These are phyloP conservation scores for Spilosoma lubricipeda DNA, from an alignment of 2,888 invertebrate genomes.

Conservation along the genomic window DNA sequence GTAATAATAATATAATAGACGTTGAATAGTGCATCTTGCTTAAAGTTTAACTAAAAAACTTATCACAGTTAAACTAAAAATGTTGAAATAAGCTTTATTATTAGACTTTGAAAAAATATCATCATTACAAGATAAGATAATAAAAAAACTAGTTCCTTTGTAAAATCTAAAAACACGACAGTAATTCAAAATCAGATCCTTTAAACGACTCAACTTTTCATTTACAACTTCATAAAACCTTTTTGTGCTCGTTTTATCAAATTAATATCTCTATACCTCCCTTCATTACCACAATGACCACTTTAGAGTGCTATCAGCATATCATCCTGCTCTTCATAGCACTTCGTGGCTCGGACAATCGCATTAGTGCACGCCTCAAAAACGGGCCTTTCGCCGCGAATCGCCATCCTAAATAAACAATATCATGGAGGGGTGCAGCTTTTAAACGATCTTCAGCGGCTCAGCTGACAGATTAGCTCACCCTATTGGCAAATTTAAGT, in stretches of 20 bases:
- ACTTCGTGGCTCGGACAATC: conserved; percentile 78
- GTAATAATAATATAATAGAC: neutral
- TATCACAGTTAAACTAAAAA: neutral
- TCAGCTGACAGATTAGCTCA: conserved; percentile 85
- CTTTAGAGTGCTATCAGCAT: conserved; percentile 63
- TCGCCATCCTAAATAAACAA: conserved; percentile 85
- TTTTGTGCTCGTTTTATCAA: conserved; percentile 45
- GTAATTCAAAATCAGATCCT: conserved; percentile 28
- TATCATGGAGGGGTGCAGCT: conserved; percentile 81
- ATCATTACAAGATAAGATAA: no score
- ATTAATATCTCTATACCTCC: conserved; percentile 61
- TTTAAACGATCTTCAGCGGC: conserved; percentile 83
- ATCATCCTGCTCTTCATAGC: conserved; percentile 61
- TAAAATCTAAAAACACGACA: conserved; percentile 14
- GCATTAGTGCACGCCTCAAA: conserved; percentile 83
- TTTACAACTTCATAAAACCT: conserved; percentile 40
- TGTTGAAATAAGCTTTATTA: no score
- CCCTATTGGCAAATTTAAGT: conserved; percentile 69
- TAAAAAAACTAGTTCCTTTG: neutral
- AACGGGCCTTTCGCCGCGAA: conserved; percentile 79
- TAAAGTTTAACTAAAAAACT: neutral
- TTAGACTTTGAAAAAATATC: no score
- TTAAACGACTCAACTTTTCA: conserved; percentile 24
- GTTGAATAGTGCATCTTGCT: neutral
- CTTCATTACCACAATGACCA: conserved; percentile 55